Evolutionary conservation across 2,797 vertebrate genomes (phyloP), one percentile per base, ranked within the genome.

Genomic region (Discoglossus pictus): DNA sequence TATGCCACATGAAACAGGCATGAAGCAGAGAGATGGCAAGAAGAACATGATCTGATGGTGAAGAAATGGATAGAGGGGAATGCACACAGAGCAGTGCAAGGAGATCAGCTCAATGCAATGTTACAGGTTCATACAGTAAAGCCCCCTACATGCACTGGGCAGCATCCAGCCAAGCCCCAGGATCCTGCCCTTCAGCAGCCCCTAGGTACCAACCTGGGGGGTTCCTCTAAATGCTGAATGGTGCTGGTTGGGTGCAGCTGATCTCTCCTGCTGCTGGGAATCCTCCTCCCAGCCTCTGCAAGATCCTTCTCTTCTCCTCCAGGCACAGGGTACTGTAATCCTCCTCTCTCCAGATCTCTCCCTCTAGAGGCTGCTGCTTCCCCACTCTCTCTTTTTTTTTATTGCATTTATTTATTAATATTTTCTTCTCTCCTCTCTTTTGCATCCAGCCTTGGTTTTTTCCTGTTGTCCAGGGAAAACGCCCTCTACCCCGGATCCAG

Each of bases 401-500:
- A 68, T 16, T 66, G n/a, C 35, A 40, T 71, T 52, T 74, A 47
- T 71, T 66, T 55, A 68, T 16, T 66, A 54, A 6, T 53, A 70
- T n/a, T 73, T 18, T 42, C 62, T 65, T 39, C 61, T 61, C 68
- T 58, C 68, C 72, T 73, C 74, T 36, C 75, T 44, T 52, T 40
- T 58, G 17, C 75, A 77, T 75, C 78, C 75, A 76, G 72, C 76
- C 60, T 43, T 20, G 65, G 39, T 52, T 69, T 50, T 36, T 35
- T 24, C 17, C 51, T 35, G 34, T 24, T 69, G 79, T 78, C 82
- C 82, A 77, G 80, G 77, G 79, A 76, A 78, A 79, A 75, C 84
- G 83, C 82, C 84, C 83, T 86, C 80, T 80, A 80, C 82, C 83
- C 84, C 82, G 83, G 83, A 84, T 83, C 81, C 78, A 78, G 79